These are phyloP conservation scores for Aphaenogaster ashmeadi DNA, from an alignment of 1,140 invertebrate species.

Conservation along the genomic window DNA sequence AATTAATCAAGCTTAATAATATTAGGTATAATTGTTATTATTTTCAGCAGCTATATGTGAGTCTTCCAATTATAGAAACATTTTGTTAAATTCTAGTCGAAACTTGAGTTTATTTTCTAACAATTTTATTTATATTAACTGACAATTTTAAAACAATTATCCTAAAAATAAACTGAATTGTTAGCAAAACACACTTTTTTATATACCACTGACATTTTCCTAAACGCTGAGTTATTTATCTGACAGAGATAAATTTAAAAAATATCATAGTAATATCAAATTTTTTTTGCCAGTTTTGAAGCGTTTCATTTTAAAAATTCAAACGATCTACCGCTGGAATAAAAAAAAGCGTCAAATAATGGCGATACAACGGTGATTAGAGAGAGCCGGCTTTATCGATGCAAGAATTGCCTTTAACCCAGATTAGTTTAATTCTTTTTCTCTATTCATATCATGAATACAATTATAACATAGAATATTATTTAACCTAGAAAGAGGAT, in stretches of 20 bases:
- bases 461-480: not conserved
- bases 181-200: not conserved
- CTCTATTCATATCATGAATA: not conserved
- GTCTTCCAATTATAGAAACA: too few relatives aligned
- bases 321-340: not conserved
- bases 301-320: not conserved
- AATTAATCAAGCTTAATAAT: not conserved
- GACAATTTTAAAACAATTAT: not conserved
- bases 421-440: not conserved
- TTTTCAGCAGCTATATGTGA: too few relatives aligned
- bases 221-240: not conserved
- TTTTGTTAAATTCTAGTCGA: not conserved
- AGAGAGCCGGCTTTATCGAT: not conserved
- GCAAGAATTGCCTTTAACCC: not conserved
- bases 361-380: not conserved
- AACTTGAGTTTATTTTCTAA: not conserved
- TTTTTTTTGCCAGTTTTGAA: not conserved
- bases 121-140: not conserved
- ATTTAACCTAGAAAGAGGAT: not conserved
- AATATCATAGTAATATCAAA: not conserved
- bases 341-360: constrained; percentile 6
- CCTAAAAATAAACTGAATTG: not conserved
- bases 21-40: not conserved
- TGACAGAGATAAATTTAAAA: not conserved
- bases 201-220: not conserved